Percentiles rank a stretch among this genome's conserved stretches.
These are phyloP conservation scores for Urophycis tenuis DNA, from an alignment of 2,797 vertebrate genomes.

Conservation along the genomic window DNA sequence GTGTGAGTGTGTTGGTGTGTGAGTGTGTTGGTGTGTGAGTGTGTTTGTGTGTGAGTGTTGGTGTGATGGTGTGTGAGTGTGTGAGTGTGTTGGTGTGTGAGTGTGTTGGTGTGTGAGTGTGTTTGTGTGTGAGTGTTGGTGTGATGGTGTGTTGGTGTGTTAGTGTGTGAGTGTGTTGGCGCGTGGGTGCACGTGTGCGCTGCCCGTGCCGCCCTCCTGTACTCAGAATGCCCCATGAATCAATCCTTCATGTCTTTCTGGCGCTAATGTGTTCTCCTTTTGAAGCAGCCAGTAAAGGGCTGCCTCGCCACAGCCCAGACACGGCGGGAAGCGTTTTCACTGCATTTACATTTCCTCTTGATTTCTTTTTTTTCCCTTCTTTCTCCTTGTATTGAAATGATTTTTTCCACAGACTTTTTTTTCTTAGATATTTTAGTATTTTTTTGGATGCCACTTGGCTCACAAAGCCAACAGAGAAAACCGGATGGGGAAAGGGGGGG, in stretches of 20 bases:
- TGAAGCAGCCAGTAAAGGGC: constrained; percentile 49
- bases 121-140: no score
- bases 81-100: no score
- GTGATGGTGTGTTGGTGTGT: no score
- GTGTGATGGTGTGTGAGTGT: no score
- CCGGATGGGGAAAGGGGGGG: neutral
- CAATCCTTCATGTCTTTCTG: constrained; percentile 51
- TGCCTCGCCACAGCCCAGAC: constrained; percentile 55
- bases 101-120: no score
- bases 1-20: no score
- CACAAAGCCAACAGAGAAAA: neutral
- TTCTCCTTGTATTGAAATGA: constrained; percentile 28
- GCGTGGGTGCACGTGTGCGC: neutral
- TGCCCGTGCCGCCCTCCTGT: constrained; percentile 33
- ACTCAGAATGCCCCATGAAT: constrained; percentile 37
- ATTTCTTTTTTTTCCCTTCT: constrained; percentile 23
- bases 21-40: no score
- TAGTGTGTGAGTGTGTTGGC: neutral
- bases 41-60: no score
- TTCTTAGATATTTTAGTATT: constrained; percentile 5
- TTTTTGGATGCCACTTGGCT: constrained; percentile 7
- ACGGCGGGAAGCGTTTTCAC: constrained; percentile 46
- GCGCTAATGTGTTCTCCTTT: constrained; percentile 1
- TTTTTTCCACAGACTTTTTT: no score
- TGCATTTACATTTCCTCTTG: constrained; percentile 19